A percentile compares a stretch with the other conserved stretches of the same genome.
Conservation (phyloP, 2,797 vertebrate species). For the Salmo trutta region DNA sequence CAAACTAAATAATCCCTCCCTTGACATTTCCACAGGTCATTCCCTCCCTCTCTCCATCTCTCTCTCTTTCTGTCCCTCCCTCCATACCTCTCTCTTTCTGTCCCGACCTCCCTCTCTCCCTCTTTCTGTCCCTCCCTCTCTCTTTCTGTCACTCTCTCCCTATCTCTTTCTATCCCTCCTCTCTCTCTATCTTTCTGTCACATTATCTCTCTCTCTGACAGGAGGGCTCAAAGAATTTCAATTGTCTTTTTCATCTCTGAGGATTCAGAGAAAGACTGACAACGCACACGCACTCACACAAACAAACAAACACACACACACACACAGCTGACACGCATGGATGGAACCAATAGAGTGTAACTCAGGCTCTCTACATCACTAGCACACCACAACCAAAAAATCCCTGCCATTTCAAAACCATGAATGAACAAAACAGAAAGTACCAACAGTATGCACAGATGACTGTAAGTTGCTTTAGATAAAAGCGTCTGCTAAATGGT, state of each 20-base stretch:
- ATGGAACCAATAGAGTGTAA: not conserved
- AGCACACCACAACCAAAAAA: not conserved
- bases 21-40: conserved; percentile 25
- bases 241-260: not conserved
- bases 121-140: no score
- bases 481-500: no score
- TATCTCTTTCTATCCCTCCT: no score
- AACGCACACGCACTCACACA: not conserved
- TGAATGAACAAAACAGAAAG: not conserved
- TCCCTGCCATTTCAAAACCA: not conserved
- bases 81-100: no score
- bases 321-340: not conserved
- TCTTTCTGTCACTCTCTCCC: no score
- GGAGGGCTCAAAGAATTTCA: not conserved
- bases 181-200: no score
- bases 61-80: not conserved
- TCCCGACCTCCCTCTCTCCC: no score
- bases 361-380: not conserved
- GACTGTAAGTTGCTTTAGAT: no score
- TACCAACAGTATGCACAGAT: no score
- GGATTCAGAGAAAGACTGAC: not conserved
- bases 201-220: no score
- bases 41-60: not conserved
- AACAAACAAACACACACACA: conserved; percentile 5
- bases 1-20: not conserved